Conservation (phyloP, 2,888 invertebrate genomes). For the Pinctada fucata region DNA sequence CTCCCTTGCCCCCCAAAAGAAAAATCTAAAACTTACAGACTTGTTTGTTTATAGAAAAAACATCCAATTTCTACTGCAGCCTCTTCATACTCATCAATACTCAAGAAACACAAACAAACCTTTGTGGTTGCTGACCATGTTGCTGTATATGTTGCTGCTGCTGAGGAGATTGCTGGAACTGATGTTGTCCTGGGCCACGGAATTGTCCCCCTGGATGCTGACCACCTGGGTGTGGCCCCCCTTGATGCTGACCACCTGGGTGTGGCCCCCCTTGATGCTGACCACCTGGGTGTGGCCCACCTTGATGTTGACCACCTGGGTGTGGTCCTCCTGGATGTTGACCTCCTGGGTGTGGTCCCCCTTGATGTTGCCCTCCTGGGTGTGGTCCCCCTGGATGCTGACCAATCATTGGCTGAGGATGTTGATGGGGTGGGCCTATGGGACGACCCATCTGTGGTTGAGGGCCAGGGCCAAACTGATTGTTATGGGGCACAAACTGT, state of each 20-base stretch:
- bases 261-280: background rate
- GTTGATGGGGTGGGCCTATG: background rate
- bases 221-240: background rate
- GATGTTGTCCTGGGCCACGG: background rate
- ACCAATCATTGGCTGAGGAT: background rate
- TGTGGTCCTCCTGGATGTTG: background rate
- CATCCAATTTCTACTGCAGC: too few species aligned
- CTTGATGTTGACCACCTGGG: background rate
- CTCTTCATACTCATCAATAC: too few species aligned
- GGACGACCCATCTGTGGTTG: background rate
- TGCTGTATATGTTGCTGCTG: too few species aligned
- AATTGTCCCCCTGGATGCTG: background rate
- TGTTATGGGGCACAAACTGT: background rate
- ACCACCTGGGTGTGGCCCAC: background rate
- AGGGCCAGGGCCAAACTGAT: background rate
- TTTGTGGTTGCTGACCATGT: too few species aligned
- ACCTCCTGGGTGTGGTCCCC: background rate
- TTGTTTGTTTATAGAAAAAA: too few species aligned
- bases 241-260: background rate
- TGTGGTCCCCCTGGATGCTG: background rate
- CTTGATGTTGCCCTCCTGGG: background rate
- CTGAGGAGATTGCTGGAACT: background rate
- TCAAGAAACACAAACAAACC: too few species aligned
- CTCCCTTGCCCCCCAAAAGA: too few species aligned
- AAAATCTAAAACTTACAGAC: too few species aligned